Evolutionary conservation across 2,888 invertebrate species (phyloP).

Genomic region (Bhutanitis thaidina): DNA sequence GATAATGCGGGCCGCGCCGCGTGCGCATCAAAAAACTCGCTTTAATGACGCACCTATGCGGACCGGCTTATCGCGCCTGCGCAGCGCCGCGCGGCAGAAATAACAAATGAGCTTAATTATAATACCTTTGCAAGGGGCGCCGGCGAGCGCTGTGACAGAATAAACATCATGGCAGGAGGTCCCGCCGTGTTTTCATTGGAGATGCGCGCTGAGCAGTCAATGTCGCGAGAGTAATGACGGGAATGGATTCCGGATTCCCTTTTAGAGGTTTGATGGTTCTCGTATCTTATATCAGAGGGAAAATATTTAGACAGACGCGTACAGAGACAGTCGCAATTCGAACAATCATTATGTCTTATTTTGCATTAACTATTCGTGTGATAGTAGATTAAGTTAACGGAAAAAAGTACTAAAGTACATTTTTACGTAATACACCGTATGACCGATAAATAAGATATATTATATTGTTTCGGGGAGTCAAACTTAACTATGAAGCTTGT

Average conservation of each 20-base stretch:
- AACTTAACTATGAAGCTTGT: too few relatives aligned
- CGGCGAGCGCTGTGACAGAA: slow-evolving; percentile 57
- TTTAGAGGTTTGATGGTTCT: neutral
- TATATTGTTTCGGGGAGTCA: too few relatives aligned
- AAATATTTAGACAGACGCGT: neutral
- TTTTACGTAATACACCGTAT: too few relatives aligned
- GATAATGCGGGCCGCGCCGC: slow-evolving; percentile 74
- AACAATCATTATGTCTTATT: too few relatives aligned
- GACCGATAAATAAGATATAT: too few relatives aligned
- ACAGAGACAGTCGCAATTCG: too few relatives aligned
- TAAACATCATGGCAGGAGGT: slow-evolving; percentile 67
- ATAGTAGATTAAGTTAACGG: too few relatives aligned
- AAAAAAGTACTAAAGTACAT: too few relatives aligned
- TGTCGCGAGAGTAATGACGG: slow-evolving; percentile 63
- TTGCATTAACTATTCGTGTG: too few relatives aligned
- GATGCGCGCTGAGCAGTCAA: slow-evolving; percentile 61
- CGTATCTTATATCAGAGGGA: neutral
- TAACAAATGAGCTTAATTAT: slow-evolving; percentile 76
- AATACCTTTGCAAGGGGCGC: slow-evolving; percentile 63
- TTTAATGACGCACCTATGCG: slow-evolving; percentile 75
- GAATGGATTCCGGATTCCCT: slow-evolving; percentile 40
- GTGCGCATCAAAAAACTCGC: slow-evolving; percentile 70
- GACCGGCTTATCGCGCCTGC: slow-evolving; percentile 76
- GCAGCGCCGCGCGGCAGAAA: slow-evolving; percentile 43
- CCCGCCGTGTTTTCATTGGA: slow-evolving; percentile 67